phyloP scores from a whole-genome alignment of 2,113 vertebrate species.

The Otocyon megalotis region DNA sequence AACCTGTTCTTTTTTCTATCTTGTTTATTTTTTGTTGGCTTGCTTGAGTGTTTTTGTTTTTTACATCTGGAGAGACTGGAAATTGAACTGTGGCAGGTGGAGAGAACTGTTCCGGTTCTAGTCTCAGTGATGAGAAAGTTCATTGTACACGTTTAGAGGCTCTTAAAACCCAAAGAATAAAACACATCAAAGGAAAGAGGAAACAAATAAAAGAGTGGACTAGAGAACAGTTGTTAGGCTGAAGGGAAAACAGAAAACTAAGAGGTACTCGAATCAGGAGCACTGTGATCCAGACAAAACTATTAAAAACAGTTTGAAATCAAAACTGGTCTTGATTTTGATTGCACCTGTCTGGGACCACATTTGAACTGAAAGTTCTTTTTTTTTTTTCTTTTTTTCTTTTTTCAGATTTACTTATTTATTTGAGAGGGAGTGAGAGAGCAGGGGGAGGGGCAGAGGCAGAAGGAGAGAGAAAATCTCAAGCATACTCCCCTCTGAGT shows the following conservation, averaged over 20 bases:
- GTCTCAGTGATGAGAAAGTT: constrained; percentile 38
- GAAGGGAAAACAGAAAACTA: constrained; percentile 47
- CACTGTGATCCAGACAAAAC: background rate
- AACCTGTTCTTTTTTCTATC: background rate
- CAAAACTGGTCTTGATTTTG: background rate
- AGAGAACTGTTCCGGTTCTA: background rate
- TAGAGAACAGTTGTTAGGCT: background rate
- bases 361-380: background rate
- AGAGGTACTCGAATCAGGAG: background rate
- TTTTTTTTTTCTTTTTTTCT: background rate
- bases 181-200: constrained; percentile 35
- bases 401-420: background rate
- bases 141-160: background rate
- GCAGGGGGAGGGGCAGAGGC: background rate
- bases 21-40: background rate
- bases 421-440: background rate
- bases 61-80: constrained; percentile 19
- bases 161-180: constrained; percentile 57
- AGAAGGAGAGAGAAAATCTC: background rate
- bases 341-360: too few relatives aligned
- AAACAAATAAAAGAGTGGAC: background rate
- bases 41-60: background rate
- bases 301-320: constrained; percentile 4
- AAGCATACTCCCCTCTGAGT: too few relatives aligned
- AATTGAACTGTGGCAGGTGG: constrained; percentile 41